Conservation (phyloP, 2,113 vertebrate genomes). For the Ondatra zibethicus region DNA sequence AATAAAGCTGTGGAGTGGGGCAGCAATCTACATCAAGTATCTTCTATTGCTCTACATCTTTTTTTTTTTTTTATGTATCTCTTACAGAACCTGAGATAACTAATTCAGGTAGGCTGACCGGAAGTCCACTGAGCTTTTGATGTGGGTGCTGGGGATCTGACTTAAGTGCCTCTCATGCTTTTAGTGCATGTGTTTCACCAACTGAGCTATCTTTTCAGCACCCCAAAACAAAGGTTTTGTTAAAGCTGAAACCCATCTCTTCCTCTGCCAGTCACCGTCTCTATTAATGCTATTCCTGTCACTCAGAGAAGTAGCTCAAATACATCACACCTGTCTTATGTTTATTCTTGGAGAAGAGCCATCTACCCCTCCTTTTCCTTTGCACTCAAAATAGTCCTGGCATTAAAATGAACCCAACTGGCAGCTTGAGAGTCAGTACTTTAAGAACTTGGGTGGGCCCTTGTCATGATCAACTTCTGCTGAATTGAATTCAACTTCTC, state of each 20-base stretch:
- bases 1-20: not conserved
- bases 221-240: not conserved
- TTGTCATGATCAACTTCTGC: not conserved
- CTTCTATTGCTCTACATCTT: not conserved
- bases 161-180: not conserved
- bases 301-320: not conserved
- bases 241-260: not conserved
- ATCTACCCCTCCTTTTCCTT: fast-evolving
- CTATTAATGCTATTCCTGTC: not conserved
- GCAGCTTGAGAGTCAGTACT: not conserved
- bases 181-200: not conserved
- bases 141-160: not conserved
- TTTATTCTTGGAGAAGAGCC: not conserved
- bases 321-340: not conserved
- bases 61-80: not conserved
- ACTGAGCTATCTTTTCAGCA: not conserved
- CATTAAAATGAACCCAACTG: not conserved
- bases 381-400: too few species aligned
- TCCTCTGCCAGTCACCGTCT: not conserved
- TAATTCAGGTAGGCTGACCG: not conserved
- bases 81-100: not conserved
- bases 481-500: not conserved
- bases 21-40: not conserved
- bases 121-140: not conserved
- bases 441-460: not conserved